Percentiles rank a stretch among this genome's conserved stretches.
Evolutionary conservation across 2,113 vertebrate species (phyloP).

Genomic region (Percina caprodes): DNA sequence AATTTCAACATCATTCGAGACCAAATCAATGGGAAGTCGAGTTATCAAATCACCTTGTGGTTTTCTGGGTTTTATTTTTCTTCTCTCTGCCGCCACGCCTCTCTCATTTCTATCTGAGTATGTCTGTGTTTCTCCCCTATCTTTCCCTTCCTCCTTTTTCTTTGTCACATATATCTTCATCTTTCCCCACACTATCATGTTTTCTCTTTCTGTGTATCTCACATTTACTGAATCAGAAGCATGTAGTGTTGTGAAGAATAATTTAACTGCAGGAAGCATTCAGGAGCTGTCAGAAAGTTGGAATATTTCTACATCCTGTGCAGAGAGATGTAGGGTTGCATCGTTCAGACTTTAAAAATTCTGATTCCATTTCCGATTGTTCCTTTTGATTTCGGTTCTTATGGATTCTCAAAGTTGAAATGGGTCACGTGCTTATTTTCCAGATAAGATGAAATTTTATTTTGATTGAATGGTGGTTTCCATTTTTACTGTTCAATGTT

Average conservation of each 20-base stretch:
- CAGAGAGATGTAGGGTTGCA: background rate
- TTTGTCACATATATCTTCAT: background rate
- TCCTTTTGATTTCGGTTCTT: too few species aligned
- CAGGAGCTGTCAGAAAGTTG: slow-evolving; percentile 3
- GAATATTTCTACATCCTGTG: background rate
- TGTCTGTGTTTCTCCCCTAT: background rate
- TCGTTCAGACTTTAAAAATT: too few species aligned
- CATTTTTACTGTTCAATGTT: too few species aligned
- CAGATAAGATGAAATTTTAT: too few species aligned
- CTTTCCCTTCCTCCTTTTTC: background rate
- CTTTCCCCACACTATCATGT: background rate
- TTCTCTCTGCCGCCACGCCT: background rate
- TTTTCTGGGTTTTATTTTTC: slow-evolving; percentile 44
- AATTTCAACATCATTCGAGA: slow-evolving; percentile 65
- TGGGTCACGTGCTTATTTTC: too few species aligned
- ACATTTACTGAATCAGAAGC: slow-evolving; percentile 42
- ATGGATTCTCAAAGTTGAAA: too few species aligned
- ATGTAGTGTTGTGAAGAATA: background rate
- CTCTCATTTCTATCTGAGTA: background rate
- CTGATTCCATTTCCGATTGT: too few species aligned
- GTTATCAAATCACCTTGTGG: slow-evolving; percentile 59
- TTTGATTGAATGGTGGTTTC: too few species aligned
- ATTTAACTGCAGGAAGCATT: slow-evolving; percentile 4
- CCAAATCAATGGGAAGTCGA: slow-evolving; percentile 58
- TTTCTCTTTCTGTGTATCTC: background rate